Evolutionary conservation across 1,140 invertebrate species (phyloP).

Genomic region (Andrena cerasifolii): DNA sequence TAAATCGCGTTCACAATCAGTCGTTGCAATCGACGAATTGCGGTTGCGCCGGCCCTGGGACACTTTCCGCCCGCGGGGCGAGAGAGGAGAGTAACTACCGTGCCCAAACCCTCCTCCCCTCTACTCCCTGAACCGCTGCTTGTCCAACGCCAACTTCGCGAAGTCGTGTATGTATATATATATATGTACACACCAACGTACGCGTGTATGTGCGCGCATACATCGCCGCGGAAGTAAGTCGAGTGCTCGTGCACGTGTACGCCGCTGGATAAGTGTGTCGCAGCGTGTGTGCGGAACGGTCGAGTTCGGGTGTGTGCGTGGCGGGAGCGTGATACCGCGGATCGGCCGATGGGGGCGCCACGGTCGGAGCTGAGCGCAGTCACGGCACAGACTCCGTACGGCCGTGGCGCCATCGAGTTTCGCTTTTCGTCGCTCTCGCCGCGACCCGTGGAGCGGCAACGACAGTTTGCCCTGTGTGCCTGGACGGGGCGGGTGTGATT

Average conservation of each 20-base stretch:
- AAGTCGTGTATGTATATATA: not conserved
- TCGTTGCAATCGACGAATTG: conserved; percentile 65
- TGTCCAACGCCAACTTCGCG: conserved; percentile 10
- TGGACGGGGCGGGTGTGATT: conserved; percentile 27
- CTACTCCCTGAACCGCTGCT: conserved; percentile 6
- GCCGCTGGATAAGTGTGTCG: not conserved
- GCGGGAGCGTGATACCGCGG: not conserved
- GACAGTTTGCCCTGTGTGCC: conserved; percentile 60
- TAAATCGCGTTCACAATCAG: conserved; percentile 67
- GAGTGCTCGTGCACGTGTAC: conserved; percentile 26
- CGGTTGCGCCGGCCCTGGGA: conserved; percentile 65
- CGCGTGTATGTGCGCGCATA: too few relatives aligned
- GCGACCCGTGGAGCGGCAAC: conserved; percentile 15
- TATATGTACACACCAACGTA: too few relatives aligned
- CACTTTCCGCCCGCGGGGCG: conserved; percentile 24
- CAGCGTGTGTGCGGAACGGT: not conserved
- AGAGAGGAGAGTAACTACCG: conserved; percentile 37
- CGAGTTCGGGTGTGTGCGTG: not conserved
- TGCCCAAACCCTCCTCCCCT: not conserved
- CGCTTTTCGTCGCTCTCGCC: conserved; percentile 22
- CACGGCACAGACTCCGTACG: conserved; percentile 47
- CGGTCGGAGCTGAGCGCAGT: not conserved
- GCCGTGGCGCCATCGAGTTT: conserved; percentile 61
- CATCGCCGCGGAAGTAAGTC: conserved; percentile 19
- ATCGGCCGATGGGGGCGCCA: conserved; percentile 27